A percentile compares a stretch with the other conserved stretches of the same genome.
phyloP scores from a whole-genome alignment of 2,113 vertebrate species.

The Opisthocomus hoazin region DNA sequence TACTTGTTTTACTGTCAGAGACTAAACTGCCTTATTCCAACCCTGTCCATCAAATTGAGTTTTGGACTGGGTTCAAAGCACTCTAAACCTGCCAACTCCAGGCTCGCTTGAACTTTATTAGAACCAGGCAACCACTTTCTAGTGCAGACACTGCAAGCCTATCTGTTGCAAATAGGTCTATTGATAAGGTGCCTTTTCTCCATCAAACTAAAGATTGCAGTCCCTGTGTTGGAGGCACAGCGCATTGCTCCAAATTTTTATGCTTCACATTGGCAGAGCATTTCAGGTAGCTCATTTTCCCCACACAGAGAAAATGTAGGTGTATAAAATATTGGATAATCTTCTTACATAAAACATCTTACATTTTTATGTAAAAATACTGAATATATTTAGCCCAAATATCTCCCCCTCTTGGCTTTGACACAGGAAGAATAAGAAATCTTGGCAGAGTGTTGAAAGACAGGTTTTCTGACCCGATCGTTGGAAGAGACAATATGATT shows the following conservation, averaged over 20 bases:
- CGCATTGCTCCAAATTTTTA: background rate
- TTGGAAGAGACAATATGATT: background rate
- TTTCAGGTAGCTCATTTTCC: background rate
- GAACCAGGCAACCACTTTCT: constrained; percentile 40
- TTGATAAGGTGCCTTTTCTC: background rate
- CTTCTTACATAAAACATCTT: background rate
- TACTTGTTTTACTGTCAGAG: constrained; percentile 59
- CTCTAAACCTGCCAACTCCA: constrained; percentile 49
- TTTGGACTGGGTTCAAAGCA: constrained; percentile 54
- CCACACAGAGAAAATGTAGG: background rate
- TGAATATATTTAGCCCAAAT: background rate
- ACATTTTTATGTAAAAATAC: background rate
- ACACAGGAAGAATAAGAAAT: background rate
- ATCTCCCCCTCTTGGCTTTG: background rate
- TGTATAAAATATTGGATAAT: constrained; percentile 6
- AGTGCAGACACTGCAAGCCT: background rate
- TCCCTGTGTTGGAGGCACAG: background rate
- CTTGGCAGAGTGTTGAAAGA: background rate
- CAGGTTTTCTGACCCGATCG: background rate
- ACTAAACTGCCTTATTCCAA: constrained; percentile 48
- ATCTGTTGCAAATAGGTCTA: background rate
- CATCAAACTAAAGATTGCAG: background rate
- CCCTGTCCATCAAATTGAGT: constrained; percentile 64
- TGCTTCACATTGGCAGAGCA: background rate
- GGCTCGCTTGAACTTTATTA: constrained; percentile 45